A percentile compares a stretch with the other conserved stretches of the same genome.
Conservation (phyloP, 2,797 vertebrate genomes). For the Anguilla anguilla region DNA sequence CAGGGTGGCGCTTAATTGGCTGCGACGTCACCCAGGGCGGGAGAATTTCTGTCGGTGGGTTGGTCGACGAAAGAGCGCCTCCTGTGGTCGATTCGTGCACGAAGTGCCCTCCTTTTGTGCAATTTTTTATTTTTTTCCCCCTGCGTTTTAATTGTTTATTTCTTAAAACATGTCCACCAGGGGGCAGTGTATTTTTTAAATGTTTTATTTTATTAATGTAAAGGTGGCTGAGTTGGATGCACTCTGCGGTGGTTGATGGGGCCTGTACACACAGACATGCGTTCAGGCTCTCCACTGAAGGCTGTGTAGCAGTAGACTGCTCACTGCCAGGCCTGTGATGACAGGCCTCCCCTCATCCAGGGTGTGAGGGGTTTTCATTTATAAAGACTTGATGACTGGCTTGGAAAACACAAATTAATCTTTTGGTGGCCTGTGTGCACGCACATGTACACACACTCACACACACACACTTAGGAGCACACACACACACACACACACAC, state of each 20-base stretch:
- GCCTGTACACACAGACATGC: background rate
- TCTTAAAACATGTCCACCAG: constrained; percentile 63
- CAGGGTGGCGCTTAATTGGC: background rate
- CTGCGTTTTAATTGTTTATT: background rate
- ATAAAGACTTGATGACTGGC: background rate
- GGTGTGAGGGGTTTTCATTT: background rate
- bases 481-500: background rate
- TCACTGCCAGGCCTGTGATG: background rate
- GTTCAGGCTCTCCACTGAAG: background rate
- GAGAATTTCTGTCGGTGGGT: no score
- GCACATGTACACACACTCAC: background rate
- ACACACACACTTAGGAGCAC: background rate
- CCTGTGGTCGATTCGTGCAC: background rate
- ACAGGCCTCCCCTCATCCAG: background rate
- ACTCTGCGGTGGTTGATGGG: background rate
- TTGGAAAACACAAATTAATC: background rate
- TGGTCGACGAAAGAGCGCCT: background rate
- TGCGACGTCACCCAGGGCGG: background rate
- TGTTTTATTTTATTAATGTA: background rate
- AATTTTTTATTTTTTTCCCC: background rate
- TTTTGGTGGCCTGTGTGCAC: background rate
- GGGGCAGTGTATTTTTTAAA: constrained; percentile 64
- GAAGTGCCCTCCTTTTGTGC: no score
- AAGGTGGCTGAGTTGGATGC: background rate
- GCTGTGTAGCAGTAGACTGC: no score